phyloP scores from a whole-genome alignment of 1,140 invertebrate genomes.

The Ips typographus region DNA sequence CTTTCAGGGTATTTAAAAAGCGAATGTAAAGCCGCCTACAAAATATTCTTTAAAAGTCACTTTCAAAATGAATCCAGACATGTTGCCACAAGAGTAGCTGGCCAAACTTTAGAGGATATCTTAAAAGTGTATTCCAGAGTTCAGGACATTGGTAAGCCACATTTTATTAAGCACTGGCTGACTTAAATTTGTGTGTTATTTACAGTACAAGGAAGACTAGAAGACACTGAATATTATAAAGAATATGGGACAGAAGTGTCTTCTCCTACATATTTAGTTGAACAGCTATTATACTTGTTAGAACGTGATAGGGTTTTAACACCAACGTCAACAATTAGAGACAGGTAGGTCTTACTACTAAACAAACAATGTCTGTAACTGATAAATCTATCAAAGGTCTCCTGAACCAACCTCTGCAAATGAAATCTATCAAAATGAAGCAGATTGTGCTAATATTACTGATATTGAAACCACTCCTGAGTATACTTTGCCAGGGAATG shows the following conservation, averaged over 20 bases:
- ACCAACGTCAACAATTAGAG: slow-evolving; percentile 29
- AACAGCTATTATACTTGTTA: slow-evolving; percentile 36
- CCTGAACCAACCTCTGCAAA: too few species aligned
- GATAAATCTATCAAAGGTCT: too few species aligned
- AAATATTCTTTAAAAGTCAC: slow-evolving; percentile 32
- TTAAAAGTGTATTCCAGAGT: slow-evolving; percentile 32
- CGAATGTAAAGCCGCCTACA: slow-evolving; percentile 33
- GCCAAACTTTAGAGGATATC: slow-evolving; percentile 36
- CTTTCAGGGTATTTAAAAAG: slow-evolving; percentile 37
- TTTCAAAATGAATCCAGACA: slow-evolving; percentile 25
- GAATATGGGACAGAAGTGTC: slow-evolving; percentile 14
- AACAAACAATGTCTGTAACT: too few species aligned
- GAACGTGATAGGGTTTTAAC: slow-evolving; percentile 19
- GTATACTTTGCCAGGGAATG: slow-evolving; percentile 37
- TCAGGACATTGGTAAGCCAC: slow-evolving; percentile 34
- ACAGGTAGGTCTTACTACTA: slow-evolving; percentile 10
- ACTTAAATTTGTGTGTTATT: slow-evolving; percentile 2
- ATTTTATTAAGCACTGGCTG: not conserved
- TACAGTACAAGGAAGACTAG: slow-evolving; percentile 37
- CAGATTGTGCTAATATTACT: not conserved
- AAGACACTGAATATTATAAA: slow-evolving; percentile 37
- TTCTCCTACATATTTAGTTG: slow-evolving; percentile 22
- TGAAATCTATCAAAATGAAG: too few species aligned
- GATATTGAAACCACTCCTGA: slow-evolving; percentile 38
- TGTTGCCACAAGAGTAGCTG: slow-evolving; percentile 33